Evolutionary conservation across 2,888 invertebrate genomes (phyloP), one percentile per base, ranked within the genome.

Genomic region (Diachrysia chrysitis): DNA sequence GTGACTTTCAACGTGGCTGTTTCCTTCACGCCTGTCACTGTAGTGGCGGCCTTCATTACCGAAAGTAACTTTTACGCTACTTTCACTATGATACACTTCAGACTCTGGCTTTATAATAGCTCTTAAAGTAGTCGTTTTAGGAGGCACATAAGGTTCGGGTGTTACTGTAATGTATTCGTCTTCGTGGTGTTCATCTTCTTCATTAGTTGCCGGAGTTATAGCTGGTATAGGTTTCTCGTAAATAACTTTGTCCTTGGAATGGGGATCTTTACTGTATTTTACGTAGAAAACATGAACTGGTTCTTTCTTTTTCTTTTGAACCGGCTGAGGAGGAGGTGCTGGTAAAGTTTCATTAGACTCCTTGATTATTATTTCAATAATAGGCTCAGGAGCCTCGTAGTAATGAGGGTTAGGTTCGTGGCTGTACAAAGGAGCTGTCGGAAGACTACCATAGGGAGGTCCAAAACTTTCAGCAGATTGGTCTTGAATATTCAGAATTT

Each of bases 251-350:
- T 97, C 96, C 79, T 97, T 96, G 0, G 96, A 96, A 78, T 96
- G 95, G 16, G 97, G 97, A 84, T 98, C 98, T 89, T 98, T 98
- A 87, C 98, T 98, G 87, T 98, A 98, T 90, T 98, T 98, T 0
- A 98, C 98, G 86, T 98, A 98, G 88, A 98, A 98, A 0, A 98
- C 98, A 84, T 98, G 98, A 48, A 98, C 98, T 32, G 98, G 98
- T 87, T 98, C 98, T 86, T 98, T 98, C 76, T 96, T 95, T 83
- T 94, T 95, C 82, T 95, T 95, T 16, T 82, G 90, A 16, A 96
- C 90, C 17, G 95, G 95, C 2, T 95, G 95, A 10, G 96, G 93
- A 1, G 96, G 96, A 5, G 96, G 96, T 2, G 97, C 96, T 1
- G 98, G 97, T 2, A 98, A 87, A 0, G 97, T 96, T 84, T 98